Percentiles rank a stretch among this genome's conserved stretches.
phyloP scores from a whole-genome alignment of 2,888 invertebrate species.

The Chrysomela aeneicollis region DNA sequence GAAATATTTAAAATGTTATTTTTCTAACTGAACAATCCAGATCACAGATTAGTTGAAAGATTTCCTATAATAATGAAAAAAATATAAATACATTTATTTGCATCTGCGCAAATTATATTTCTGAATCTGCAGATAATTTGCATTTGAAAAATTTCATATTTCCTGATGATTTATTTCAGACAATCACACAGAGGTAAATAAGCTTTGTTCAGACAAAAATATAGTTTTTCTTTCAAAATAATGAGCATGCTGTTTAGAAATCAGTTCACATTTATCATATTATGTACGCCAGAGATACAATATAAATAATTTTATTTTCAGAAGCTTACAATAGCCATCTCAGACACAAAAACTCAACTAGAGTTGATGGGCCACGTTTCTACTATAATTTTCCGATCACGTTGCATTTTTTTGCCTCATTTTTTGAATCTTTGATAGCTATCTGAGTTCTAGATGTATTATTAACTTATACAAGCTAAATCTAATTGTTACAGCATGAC shows the following conservation, averaged over 20 bases:
- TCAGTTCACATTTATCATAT: constrained; percentile 46
- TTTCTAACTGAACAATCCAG: too few species aligned
- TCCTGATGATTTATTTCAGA: not conserved
- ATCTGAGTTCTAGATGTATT: not conserved
- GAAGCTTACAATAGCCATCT: not conserved
- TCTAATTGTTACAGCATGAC: constrained; percentile 62
- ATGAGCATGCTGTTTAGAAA: constrained; percentile 41
- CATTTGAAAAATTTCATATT: not conserved
- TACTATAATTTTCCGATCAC: too few species aligned
- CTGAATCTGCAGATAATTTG: too few species aligned
- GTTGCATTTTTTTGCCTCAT: too few species aligned
- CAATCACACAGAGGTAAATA: constrained; percentile 23
- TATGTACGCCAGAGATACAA: constrained; percentile 23
- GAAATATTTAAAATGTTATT: too few species aligned
- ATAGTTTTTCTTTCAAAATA: constrained; percentile 21
- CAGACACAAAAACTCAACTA: not conserved
- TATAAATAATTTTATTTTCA: constrained; percentile 6
- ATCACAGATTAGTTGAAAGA: too few species aligned
- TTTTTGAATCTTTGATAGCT: not conserved
- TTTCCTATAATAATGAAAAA: too few species aligned
- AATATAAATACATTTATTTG: too few species aligned
- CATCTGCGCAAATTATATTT: too few species aligned
- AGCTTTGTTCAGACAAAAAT: constrained; percentile 30
- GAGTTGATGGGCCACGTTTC: not conserved
- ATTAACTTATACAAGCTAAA: constrained; percentile 16